These are phyloP conservation scores for Nymphicus hollandicus DNA, from an alignment of 2,113 vertebrate species.

Conservation along the genomic window DNA sequence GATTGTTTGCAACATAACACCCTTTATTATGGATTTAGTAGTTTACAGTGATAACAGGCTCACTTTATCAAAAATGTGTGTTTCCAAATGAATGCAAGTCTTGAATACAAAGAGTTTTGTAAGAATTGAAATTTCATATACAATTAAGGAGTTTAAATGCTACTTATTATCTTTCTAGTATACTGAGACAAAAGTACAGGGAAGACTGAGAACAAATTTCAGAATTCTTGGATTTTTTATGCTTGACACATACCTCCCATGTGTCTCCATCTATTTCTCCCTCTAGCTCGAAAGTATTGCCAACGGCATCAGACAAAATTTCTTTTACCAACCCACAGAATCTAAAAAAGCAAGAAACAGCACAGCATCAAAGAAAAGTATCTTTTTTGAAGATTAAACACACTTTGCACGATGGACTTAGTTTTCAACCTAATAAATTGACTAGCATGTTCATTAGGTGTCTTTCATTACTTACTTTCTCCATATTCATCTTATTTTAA, in stretches of 20 bases:
- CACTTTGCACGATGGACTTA: neutral
- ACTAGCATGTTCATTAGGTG: neutral
- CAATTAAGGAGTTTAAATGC: neutral
- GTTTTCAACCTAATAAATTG: neutral
- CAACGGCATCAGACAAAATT: slow-evolving; percentile 83
- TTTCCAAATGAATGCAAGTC: neutral
- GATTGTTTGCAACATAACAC: neutral
- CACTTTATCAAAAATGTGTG: neutral
- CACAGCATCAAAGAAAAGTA: neutral
- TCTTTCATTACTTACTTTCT: neutral
- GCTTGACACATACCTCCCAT: slow-evolving; percentile 82
- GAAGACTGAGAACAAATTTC: neutral
- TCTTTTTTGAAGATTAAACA: neutral
- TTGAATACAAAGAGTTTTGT: neutral
- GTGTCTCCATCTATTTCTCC: slow-evolving; percentile 85
- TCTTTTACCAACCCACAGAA: slow-evolving; percentile 93
- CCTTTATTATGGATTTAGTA: neutral
- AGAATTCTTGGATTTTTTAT: neutral
- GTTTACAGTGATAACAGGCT: neutral
- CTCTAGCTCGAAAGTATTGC: slow-evolving; percentile 84
- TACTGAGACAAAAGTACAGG: neutral
- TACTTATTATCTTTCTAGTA: neutral
- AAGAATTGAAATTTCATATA: neutral
- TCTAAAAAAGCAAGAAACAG: slow-evolving; percentile 69
- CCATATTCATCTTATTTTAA: neutral